Evolutionary conservation across 2,113 vertebrate genomes (phyloP), one percentile per base, ranked within the genome.

Genomic region (Indri indri): DNA sequence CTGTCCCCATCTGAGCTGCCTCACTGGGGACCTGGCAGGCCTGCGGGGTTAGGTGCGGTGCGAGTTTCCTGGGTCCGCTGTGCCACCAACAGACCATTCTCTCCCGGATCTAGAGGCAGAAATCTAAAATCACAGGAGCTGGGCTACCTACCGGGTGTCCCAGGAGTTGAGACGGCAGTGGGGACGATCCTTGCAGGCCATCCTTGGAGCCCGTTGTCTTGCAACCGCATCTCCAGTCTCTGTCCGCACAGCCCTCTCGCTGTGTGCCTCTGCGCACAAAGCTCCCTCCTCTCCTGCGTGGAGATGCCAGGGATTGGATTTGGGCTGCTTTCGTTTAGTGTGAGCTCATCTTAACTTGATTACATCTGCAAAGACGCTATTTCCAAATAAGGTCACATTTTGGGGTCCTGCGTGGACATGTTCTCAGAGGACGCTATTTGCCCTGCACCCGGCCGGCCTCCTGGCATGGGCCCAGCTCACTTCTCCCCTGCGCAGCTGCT

Each of bases 171-270:
- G 73, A 27, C 32, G 37, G 18, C 42, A 32, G 63, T 0, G 3
- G 83, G 11, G 20, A 23, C n/a, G 14, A 14, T 2, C 77, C 0
- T 5, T 9, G 34, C 34, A 0, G 37, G 86, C 74, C 17, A 0
- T 4, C 34, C 18, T 0, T 5, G 4, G 0, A 2, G 6, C 2
- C 13, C 23, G 12, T 23, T 9, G 14, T 37, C 30, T 32, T 3
- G 17, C 1, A 7, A 45, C 40, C 1, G 2, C 11, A 2, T 42
- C 42, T 30, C 47, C 18, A 7, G 13, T 65, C 2, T 40, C 47
- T 17, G 20, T 42, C 23, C 1, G 4, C 11, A 0, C 0, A 8
- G 17, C 70, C 32, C 34, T 37, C 27, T 34, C 2, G 4, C 2
- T 1, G n/a, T 1, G 42, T 2, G 20, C 18, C 22, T 25, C 50